phyloP scores from a whole-genome alignment of 2,113 vertebrate genomes.

The Melanotaenia duboulayi region DNA sequence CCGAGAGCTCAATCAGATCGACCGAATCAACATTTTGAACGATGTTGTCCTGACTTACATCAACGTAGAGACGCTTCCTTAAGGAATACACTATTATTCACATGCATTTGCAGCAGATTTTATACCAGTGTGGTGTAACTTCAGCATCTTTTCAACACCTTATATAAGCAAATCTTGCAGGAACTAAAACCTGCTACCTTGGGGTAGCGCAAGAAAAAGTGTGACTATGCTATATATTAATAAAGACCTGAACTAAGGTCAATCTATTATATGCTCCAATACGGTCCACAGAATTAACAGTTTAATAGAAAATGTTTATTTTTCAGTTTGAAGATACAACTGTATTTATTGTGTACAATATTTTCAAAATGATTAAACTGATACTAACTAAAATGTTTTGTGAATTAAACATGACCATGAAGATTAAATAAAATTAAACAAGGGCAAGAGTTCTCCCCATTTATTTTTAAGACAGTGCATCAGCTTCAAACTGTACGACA shows the following conservation, averaged over 20 bases:
- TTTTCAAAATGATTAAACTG: slow-evolving; percentile 16
- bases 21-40: slow-evolving; percentile 82
- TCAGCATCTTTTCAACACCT: too few species aligned
- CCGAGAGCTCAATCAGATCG: slow-evolving; percentile 81
- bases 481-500: slow-evolving; percentile 12
- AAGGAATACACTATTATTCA: neutral
- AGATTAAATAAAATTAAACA: slow-evolving; percentile 36
- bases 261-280: slow-evolving; percentile 18
- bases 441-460: neutral
- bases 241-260: slow-evolving; percentile 43
- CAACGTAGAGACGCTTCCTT: slow-evolving; percentile 81
- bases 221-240: neutral
- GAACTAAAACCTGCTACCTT: neutral
- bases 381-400: slow-evolving; percentile 28
- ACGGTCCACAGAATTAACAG: slow-evolving; percentile 21
- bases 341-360: slow-evolving; percentile 38
- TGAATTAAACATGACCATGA: neutral
- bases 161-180: too few species aligned
- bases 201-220: neutral
- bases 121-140: neutral
- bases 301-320: slow-evolving; percentile 4
- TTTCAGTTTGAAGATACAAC: neutral
- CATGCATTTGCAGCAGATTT: neutral
- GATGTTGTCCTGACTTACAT: slow-evolving; percentile 80
- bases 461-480: slow-evolving; percentile 28